Evolutionary conservation across 1,140 invertebrate genomes (phyloP).

Genomic region (Calosoma granatense): DNA sequence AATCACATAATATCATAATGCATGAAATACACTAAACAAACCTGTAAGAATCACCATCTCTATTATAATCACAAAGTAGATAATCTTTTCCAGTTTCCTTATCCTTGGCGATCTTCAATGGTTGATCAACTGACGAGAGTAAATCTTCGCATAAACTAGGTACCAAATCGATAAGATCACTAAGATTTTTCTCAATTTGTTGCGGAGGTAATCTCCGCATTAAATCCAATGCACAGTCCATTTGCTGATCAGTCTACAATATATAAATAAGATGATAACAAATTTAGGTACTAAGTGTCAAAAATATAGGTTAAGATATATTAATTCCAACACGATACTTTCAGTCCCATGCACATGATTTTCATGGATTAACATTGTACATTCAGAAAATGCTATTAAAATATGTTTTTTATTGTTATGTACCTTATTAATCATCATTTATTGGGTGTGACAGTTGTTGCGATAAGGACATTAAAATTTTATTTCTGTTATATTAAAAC

Average conservation of each 20-base stretch:
- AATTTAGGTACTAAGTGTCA: not conserved
- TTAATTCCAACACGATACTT: too few species aligned
- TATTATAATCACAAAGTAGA: slow-evolving; percentile 96
- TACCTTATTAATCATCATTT: slow-evolving; percentile 1
- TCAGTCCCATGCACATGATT: too few species aligned
- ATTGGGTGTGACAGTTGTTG: not conserved
- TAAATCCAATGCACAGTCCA: slow-evolving; percentile 97
- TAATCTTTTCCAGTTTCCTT: slow-evolving; percentile 93
- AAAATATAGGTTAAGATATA: slow-evolving; percentile 2
- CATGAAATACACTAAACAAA: slow-evolving; percentile 26
- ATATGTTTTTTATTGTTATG: not conserved
- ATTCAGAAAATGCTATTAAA: not conserved
- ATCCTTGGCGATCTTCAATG: slow-evolving; percentile 94
- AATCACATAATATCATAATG: slow-evolving; percentile 10
- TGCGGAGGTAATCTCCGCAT: slow-evolving; percentile 98
- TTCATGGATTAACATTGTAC: too few species aligned
- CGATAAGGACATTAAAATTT: not conserved
- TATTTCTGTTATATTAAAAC: not conserved
- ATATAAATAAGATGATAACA: slow-evolving; percentile 11
- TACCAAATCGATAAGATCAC: slow-evolving; percentile 94
- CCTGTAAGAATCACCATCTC: slow-evolving; percentile 98
- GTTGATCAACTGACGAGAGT: slow-evolving; percentile 96
- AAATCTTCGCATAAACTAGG: slow-evolving; percentile 94
- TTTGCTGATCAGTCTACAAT: slow-evolving; percentile 88
- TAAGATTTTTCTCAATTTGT: slow-evolving; percentile 97